A percentile compares a stretch with the other conserved stretches of the same genome.
These are phyloP conservation scores for Bradypodion pumilum DNA, from an alignment of 2,797 vertebrate species.

Conservation along the genomic window DNA sequence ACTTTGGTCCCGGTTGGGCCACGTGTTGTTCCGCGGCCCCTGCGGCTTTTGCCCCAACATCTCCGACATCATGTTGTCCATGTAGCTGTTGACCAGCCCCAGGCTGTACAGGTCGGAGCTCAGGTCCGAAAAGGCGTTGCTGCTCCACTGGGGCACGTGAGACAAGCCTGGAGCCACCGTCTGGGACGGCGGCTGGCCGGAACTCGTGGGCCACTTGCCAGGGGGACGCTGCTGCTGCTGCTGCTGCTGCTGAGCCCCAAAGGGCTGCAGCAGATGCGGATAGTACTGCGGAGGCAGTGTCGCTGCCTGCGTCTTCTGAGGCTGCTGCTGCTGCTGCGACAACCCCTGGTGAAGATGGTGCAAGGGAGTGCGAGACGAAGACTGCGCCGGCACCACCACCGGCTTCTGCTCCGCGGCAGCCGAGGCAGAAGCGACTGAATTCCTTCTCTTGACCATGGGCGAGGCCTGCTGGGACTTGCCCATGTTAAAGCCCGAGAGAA, in stretches of 20 bases:
- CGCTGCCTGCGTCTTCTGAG: conserved; percentile 73
- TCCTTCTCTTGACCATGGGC: conserved; percentile 91
- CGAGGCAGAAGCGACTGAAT: conserved; percentile 87
- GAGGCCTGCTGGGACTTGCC: conserved; percentile 97
- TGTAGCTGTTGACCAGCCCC: conserved; percentile 96
- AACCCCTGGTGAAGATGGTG: conserved; percentile 80
- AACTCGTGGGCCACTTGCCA: conserved; percentile 87
- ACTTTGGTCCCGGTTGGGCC: conserved; percentile 98
- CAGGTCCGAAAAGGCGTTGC: conserved; percentile 87
- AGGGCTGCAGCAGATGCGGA: conserved; percentile 93
- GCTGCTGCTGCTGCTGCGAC: conserved; percentile 78
- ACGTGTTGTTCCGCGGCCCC: conserved; percentile 97
- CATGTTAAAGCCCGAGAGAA: conserved; percentile 98
- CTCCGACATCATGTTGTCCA: conserved; percentile 97
- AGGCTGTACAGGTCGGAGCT: conserved; percentile 97
- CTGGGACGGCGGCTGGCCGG: conserved; percentile 81
- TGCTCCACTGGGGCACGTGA: conserved; percentile 90
- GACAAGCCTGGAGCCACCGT: conserved; percentile 85
- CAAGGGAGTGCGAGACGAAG: conserved; percentile 80
- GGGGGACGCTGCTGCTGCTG: conserved; percentile 81
- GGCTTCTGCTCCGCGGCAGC: conserved; percentile 86
- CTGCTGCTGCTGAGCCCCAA: conserved; percentile 85
- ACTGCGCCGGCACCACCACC: conserved; percentile 72
- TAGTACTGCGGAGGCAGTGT: conserved; percentile 85
- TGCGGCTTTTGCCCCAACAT: conserved; percentile 96